phyloP scores from a whole-genome alignment of 2,888 invertebrate genomes.

The Epirrhoe tristata region DNA sequence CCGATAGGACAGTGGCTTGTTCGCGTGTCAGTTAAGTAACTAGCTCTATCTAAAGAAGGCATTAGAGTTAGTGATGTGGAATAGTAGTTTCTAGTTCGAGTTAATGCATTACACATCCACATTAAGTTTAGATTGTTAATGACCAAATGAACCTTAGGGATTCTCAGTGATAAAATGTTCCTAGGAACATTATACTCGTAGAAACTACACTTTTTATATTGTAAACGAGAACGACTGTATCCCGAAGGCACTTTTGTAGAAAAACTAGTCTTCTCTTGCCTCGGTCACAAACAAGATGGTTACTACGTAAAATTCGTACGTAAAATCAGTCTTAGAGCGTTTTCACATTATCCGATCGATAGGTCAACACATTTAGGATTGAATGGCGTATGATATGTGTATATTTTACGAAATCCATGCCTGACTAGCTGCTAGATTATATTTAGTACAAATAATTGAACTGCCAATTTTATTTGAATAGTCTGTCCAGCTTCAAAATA shows the following conservation, averaged over 20 bases:
- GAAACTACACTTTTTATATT: too few relatives aligned
- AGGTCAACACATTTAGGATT: too few relatives aligned
- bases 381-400: too few relatives aligned
- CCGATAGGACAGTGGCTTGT: not conserved
- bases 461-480: constrained; percentile 13
- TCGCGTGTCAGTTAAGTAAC: not conserved
- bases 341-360: too few relatives aligned
- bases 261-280: too few relatives aligned
- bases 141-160: constrained; percentile 6
- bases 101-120: constrained; percentile 14
- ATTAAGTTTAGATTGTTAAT: constrained; percentile 16
- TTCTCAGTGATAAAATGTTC: not conserved
- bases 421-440: too few relatives aligned
- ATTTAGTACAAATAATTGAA: not conserved
- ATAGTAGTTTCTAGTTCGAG: constrained; percentile 14
- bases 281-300: too few relatives aligned
- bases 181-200: not conserved
- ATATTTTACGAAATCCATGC: too few relatives aligned
- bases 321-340: too few relatives aligned
- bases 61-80: constrained; percentile 10
- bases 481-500: constrained; percentile 11
- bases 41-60: not conserved
- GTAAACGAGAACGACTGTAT: too few relatives aligned
- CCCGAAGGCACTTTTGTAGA: too few relatives aligned
- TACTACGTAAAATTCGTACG: too few relatives aligned